Evolutionary conservation across 2,797 vertebrate genomes (phyloP).

Genomic region (Fistularia tabacaria): DNA sequence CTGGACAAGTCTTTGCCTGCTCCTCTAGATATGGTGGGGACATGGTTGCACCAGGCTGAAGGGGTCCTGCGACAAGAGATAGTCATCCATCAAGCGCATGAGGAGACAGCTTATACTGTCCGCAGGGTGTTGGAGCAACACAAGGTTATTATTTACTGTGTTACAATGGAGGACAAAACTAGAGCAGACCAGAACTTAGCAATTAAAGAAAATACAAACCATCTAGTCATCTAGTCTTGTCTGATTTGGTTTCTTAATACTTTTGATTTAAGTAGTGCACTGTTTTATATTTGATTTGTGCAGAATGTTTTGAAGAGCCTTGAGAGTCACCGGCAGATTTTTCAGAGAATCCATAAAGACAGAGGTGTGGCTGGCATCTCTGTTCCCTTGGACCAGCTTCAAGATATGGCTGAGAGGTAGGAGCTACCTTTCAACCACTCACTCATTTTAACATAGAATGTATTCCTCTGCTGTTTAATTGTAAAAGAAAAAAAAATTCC

Average conservation of each 20-base stretch:
- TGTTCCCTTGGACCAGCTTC: constrained; percentile 86
- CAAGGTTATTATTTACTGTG: constrained; percentile 76
- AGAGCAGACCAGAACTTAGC: not conserved
- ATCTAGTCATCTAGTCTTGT: too few species aligned
- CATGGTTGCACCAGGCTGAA: constrained; percentile 90
- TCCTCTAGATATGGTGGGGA: constrained; percentile 85
- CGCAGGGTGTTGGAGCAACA: constrained; percentile 86
- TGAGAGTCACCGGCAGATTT: constrained; percentile 85
- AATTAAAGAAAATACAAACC: too few species aligned
- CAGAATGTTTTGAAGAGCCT: constrained; percentile 88
- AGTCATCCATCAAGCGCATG: constrained; percentile 80
- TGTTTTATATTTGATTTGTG: constrained; percentile 5
- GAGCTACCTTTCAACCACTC: constrained; percentile 1
- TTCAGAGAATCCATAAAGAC: constrained; percentile 88
- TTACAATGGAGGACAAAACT: not conserved
- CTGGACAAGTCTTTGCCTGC: constrained; percentile 90
- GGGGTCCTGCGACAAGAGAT: constrained; percentile 85
- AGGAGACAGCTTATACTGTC: constrained; percentile 83
- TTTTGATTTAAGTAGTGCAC: not conserved
- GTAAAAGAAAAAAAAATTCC: too few species aligned
- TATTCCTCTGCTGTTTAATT: too few species aligned
- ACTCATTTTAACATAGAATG: too few species aligned
- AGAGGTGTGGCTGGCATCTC: constrained; percentile 86
- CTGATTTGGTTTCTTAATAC: not conserved
- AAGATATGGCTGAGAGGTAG: constrained; percentile 93